Base-by-base conservation (phyloP, 2,797 vertebrate species). In the Percopsis omiscomaycus region DNA sequence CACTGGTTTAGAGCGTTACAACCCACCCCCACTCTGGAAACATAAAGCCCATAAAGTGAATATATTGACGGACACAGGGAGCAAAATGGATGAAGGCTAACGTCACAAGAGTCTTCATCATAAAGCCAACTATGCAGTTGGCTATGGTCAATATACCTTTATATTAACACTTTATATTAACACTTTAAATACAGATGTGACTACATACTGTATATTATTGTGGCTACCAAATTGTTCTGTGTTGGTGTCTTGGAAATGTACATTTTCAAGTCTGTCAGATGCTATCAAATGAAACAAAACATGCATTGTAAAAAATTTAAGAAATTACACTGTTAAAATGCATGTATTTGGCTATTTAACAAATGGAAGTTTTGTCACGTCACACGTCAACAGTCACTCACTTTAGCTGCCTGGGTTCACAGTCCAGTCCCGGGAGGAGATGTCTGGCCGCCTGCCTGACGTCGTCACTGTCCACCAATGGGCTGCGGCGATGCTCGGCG, bases 381-480 rank as follows among this genome's bases (percentile, higher is more conserved):
- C 37, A 42, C 37, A 42, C 37, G 9, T 44, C 16, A 11, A 5
- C 44, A 61, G 13, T 3, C 32, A 42, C 92, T 0, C 90, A 98
- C 96, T 92, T 96, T 9, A 98, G 92, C 84, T 95, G 96, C 56
- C 96, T 82, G 29, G 96, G 95, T 80, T 98, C 96, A 1, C 96
- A 98, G 91, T 98, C 96, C 85, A 96, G 85, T 10, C 95, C 96
- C 0, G 96, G 95, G 0, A 98, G 91, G 46, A 98, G 94, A 69
- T 92, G 89, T 30, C 96, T 85, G 61, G 96, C 95, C 0, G 94
- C 89, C 86, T 98, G 96, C 75, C 96, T 87, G 84, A 98, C 92
- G 48, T 98, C 96, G 0, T 96, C 95, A 0, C 95, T 95, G 91
- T 97, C 96, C 88, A 98, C 96, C 0, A 94, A 92, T n/a, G 94